These are phyloP conservation scores for Muricea muricata DNA, from an alignment of 92 coral and sea anemone genomes.

Conservation along the genomic window DNA sequence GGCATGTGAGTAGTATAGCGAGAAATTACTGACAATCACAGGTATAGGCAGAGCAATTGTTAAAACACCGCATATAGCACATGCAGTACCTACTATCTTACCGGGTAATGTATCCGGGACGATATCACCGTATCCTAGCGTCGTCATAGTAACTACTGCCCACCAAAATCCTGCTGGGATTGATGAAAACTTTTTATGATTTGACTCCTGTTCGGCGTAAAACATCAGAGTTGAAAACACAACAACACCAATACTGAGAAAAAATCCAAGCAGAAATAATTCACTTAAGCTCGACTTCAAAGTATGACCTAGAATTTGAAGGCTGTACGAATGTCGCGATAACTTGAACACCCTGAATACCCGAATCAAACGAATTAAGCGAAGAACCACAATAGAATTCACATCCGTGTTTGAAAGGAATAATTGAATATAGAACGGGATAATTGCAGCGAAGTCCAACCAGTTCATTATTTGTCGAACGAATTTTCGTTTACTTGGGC, in stretches of 20 bases:
- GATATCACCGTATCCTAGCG: conserved; percentile 96
- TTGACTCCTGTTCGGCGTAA: conserved; percentile 88
- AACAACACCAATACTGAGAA: conserved; percentile 93
- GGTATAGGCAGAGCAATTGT: conserved; percentile 97
- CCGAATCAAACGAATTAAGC: conserved; percentile 91
- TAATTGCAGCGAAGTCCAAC: conserved; percentile 94
- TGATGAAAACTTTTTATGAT: conserved; percentile 70
- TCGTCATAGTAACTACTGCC: conserved; percentile 99
- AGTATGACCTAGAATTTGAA: conserved; percentile 98
- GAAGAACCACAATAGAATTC: conserved; percentile 83
- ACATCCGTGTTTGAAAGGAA: conserved; percentile 76
- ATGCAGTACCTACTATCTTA: conserved; percentile 89
- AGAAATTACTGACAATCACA: conserved; percentile 96
- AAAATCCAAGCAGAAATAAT: conserved; percentile 86
- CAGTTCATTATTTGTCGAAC: conserved; percentile 94
- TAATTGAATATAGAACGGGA: conserved; percentile 83
- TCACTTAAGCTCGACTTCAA: conserved; percentile 92
- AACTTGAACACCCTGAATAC: conserved; percentile 93
- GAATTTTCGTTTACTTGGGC: conserved; percentile 85
- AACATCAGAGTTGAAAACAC: conserved; percentile 90
- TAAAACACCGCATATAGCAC: conserved; percentile 94
- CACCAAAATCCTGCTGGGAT: conserved; percentile 99
- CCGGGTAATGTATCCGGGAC: conserved; percentile 84
- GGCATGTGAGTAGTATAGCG: conserved; percentile 97
- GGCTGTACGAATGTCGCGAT: conserved; percentile 97